Conservation (phyloP, 2,113 vertebrate species). For the Microcebus murinus region DNA sequence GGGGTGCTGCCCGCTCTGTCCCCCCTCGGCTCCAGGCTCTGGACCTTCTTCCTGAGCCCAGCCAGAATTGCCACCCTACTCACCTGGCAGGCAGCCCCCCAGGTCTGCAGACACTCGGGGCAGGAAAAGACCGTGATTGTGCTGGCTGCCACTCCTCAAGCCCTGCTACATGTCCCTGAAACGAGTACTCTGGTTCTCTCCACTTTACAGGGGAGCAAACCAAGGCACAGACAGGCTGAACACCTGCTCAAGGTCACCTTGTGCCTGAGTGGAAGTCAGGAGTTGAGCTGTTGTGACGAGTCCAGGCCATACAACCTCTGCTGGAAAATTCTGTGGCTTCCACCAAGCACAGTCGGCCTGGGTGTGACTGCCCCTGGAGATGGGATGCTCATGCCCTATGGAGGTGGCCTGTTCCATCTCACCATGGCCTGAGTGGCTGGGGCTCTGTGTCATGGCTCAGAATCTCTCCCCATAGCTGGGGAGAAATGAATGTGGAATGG, state of each 20-base stretch:
- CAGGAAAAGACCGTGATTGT: background rate
- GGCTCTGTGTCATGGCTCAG: background rate
- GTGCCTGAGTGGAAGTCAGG: background rate
- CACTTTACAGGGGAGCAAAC: background rate
- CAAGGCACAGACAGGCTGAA: background rate
- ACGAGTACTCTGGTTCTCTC: background rate
- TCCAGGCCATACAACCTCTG: background rate
- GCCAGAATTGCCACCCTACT: background rate
- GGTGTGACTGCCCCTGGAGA: background rate
- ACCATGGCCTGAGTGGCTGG: fast-evolving
- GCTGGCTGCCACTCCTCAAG: background rate
- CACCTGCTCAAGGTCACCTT: no score
- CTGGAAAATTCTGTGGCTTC: background rate
- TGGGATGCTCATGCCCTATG: fast-evolving
- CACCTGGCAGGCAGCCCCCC: background rate
- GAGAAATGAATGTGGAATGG: background rate
- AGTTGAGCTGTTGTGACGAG: background rate
- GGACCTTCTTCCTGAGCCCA: background rate
- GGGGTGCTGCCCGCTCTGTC: no score
- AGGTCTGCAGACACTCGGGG: background rate
- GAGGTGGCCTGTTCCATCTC: fast-evolving
- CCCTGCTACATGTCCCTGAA: background rate
- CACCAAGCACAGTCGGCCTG: fast-evolving
- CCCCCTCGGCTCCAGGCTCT: background rate
- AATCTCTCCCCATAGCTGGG: no score